These are phyloP conservation scores for Orchesellides sinensis DNA, from an alignment of 2,888 invertebrate species.

Conservation along the genomic window DNA sequence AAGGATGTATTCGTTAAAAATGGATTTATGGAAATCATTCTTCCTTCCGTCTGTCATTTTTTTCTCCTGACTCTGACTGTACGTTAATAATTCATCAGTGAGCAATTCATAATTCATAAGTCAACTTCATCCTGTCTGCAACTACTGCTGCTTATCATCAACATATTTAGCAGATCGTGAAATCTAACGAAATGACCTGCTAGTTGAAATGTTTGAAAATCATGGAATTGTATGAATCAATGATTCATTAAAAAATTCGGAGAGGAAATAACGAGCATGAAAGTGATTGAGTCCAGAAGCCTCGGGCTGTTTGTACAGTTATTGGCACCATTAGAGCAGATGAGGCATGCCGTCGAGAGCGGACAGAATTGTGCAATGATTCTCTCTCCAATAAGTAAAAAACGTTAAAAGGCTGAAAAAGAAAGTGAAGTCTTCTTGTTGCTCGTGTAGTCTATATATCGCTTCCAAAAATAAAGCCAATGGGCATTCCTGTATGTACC, in stretches of 20 bases:
- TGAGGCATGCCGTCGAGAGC: neutral
- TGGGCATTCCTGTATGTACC: neutral
- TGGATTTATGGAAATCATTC: neutral
- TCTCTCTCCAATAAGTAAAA: neutral
- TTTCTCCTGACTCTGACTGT: neutral
- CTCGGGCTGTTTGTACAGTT: slow-evolving; percentile 50
- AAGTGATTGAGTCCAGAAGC: slow-evolving; percentile 62
- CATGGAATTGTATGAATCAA: slow-evolving; percentile 57
- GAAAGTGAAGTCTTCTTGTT: slow-evolving; percentile 8
- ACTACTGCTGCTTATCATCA: slow-evolving; percentile 29
- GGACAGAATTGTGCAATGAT: too few relatives aligned
- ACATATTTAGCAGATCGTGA: slow-evolving; percentile 53
- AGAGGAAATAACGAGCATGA: slow-evolving; percentile 56
- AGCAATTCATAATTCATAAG: neutral
- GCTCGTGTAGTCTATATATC: neutral
- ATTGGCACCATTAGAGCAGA: slow-evolving; percentile 24
- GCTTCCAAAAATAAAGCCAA: slow-evolving; percentile 37
- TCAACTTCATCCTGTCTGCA: neutral
- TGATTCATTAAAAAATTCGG: slow-evolving; percentile 58
- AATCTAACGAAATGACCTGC: slow-evolving; percentile 48
- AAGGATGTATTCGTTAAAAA: too few relatives aligned
- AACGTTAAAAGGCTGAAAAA: neutral
- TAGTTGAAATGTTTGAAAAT: slow-evolving; percentile 57
- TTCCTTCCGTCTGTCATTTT: slow-evolving; percentile 1
- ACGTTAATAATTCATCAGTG: neutral